phyloP scores from a whole-genome alignment of 2,113 vertebrate genomes.

The Tenrec ecaudatus region DNA sequence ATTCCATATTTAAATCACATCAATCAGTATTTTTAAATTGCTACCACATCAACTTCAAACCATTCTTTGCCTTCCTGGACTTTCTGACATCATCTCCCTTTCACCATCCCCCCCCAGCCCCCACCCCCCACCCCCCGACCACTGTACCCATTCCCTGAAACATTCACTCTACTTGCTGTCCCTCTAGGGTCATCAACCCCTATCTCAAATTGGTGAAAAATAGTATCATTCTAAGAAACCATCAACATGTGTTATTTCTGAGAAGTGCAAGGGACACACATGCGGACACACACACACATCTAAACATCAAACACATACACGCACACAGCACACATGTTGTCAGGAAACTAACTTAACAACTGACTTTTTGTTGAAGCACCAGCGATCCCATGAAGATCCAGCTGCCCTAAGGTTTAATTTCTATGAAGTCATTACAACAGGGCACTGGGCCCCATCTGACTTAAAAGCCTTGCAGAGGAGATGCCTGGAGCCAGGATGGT shows the following conservation, averaged over 20 bases:
- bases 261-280: not conserved
- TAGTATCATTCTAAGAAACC: not conserved
- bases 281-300: no score
- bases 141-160: no score
- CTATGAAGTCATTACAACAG: slow-evolving; percentile 93
- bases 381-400: slow-evolving; percentile 95
- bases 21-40: no score
- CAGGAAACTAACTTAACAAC: not conserved
- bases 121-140: no score
- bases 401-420: slow-evolving; percentile 94
- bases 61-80: no score
- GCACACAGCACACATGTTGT: not conserved
- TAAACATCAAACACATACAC: not conserved
- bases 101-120: no score
- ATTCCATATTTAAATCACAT: no score
- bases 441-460: slow-evolving; percentile 87
- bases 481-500: slow-evolving; percentile 94
- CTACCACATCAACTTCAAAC: no score
- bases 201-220: no score
- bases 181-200: no score
- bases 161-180: no score
- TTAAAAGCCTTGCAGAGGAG: slow-evolving; percentile 93
- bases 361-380: slow-evolving; percentile 89
- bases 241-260: not conserved
- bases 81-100: no score